Percentiles rank a stretch among this genome's conserved stretches.
Conservation (phyloP, 2,113 vertebrate genomes). For the Campylomormyrus numenius region DNA sequence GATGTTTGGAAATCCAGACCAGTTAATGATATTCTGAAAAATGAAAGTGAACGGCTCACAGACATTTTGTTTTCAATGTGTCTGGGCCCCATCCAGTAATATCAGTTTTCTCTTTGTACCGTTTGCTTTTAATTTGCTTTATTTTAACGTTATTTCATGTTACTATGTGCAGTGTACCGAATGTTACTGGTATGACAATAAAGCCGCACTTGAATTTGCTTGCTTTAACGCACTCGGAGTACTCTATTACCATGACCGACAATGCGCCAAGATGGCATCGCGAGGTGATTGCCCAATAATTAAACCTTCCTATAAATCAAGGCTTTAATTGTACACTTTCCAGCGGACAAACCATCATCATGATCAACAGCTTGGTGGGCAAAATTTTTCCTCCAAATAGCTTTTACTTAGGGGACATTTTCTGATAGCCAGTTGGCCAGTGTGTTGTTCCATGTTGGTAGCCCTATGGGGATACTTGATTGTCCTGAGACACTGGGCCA, state of each 20-base stretch:
- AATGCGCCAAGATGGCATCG: background rate
- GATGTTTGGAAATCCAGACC: background rate
- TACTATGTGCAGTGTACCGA: background rate
- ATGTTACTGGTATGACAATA: background rate
- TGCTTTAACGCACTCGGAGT: background rate
- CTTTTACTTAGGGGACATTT: background rate
- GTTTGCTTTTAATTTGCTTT: background rate
- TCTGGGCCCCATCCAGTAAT: background rate
- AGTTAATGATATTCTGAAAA: background rate
- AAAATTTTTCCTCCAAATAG: background rate
- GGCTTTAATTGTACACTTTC: background rate
- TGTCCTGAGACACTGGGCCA: background rate
- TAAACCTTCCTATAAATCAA: background rate
- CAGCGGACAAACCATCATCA: background rate
- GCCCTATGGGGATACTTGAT: background rate
- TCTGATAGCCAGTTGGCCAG: background rate
- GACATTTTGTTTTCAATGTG: background rate
- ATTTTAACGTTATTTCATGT: background rate
- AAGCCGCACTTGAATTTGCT: background rate
- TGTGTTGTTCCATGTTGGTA: background rate
- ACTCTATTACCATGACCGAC: background rate
- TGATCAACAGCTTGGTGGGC: background rate
- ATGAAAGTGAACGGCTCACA: background rate
- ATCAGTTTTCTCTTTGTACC: background rate
- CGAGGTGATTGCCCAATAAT: background rate